Percentiles rank a stretch among this genome's conserved stretches.
Evolutionary conservation across 2,888 invertebrate species (phyloP).

Genomic region (Sphaerophoria rueppellii): DNA sequence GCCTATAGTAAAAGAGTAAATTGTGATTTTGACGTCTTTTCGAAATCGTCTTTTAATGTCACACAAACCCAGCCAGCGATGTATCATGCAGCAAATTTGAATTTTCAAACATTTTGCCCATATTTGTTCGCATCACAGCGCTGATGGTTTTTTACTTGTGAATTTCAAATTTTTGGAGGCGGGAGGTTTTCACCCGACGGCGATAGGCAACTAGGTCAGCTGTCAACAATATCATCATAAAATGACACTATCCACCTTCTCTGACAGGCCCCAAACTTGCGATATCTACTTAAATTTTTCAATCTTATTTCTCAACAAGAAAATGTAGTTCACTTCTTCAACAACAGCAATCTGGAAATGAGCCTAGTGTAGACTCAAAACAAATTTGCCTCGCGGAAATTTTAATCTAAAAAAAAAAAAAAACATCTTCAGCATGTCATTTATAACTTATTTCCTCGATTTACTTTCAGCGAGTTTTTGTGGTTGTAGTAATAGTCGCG

Average conservation of each 20-base stretch:
- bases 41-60: constrained; percentile 30
- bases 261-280: constrained; percentile 29
- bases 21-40: constrained; percentile 33
- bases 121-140: constrained; percentile 37
- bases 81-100: constrained; percentile 16
- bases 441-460: constrained; percentile 60
- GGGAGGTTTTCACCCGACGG: constrained; percentile 16
- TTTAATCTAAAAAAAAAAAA: constrained; percentile 44
- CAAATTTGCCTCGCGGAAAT: constrained; percentile 55
- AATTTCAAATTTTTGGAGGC: constrained; percentile 20
- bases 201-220: constrained; percentile 59
- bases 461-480: constrained; percentile 61
- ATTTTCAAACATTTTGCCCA: constrained; percentile 49
- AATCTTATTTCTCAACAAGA: constrained; percentile 3
- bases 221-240: constrained; percentile 48
- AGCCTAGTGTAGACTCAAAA: background rate
- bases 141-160: constrained; percentile 15
- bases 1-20: constrained; percentile 23
- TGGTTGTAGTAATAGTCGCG: background rate
- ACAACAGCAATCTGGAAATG: background rate
- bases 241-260: constrained; percentile 38
- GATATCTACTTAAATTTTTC: constrained; percentile 34
- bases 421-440: constrained; percentile 64
- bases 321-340: background rate
- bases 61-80: background rate